Percentiles rank a stretch among this genome's conserved stretches.
Conservation (phyloP, 2,113 vertebrate genomes). For the Caracal caracal region DNA sequence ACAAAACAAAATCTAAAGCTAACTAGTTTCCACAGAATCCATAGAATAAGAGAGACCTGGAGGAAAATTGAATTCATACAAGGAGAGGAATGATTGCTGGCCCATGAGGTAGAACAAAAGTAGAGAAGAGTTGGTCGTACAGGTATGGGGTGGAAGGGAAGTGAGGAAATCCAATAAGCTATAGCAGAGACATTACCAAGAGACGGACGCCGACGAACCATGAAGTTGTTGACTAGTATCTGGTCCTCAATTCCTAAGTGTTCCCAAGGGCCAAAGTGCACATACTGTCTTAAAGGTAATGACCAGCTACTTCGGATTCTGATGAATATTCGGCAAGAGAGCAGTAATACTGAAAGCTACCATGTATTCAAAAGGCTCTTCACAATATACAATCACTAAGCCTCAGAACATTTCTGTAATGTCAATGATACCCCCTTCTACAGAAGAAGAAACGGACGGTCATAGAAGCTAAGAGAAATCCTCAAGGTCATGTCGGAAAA, state of each 20-base stretch:
- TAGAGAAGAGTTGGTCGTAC: not conserved
- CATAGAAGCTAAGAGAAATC: not conserved
- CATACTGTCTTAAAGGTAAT: not conserved
- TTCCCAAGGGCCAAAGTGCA: not conserved
- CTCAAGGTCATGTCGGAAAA: not conserved
- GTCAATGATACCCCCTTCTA: not conserved
- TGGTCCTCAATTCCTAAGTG: not conserved
- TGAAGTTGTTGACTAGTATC: not conserved
- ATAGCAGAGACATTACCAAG: not conserved
- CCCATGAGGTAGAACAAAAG: not conserved
- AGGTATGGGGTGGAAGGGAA: no score
- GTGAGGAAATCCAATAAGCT: not conserved
- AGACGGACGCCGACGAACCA: not conserved
- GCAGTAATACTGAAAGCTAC: not conserved
- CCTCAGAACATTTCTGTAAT: not conserved
- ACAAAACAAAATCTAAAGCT: not conserved
- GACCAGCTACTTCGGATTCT: not conserved
- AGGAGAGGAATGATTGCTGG: not conserved
- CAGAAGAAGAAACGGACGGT: not conserved
- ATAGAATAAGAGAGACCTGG: not conserved
- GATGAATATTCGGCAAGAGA: not conserved
- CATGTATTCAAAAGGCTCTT: not conserved
- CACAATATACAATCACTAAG: not conserved
- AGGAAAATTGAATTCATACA: not conserved
- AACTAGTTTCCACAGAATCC: not conserved